These are phyloP conservation scores for Charadrius vociferus DNA, from an alignment of 2,113 vertebrate species.

Conservation along the genomic window DNA sequence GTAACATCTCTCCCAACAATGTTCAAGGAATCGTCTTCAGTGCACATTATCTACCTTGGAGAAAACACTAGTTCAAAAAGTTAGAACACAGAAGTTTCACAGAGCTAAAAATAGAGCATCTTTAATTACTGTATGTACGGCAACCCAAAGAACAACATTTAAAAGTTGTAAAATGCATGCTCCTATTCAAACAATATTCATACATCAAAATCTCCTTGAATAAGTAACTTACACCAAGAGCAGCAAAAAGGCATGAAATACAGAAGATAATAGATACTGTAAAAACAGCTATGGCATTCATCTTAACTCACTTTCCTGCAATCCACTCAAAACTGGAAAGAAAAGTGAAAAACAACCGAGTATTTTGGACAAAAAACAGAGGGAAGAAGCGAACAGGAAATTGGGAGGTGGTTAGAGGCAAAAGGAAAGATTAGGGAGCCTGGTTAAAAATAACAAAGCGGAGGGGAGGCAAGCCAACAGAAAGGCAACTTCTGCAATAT, in stretches of 20 bases:
- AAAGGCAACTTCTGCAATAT: not conserved
- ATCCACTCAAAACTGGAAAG: not conserved
- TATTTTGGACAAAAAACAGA: not conserved
- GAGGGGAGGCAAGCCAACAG: not conserved
- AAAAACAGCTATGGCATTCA: slow-evolving; percentile 46
- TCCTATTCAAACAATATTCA: not conserved
- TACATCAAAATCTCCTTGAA: not conserved
- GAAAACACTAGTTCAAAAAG: not conserved
- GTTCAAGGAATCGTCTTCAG: not conserved
- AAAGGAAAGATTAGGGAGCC: slow-evolving; percentile 21
- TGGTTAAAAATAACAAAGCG: slow-evolving; percentile 22
- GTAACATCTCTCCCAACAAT: not conserved
- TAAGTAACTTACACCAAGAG: slow-evolving; percentile 40
- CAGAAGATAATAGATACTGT: slow-evolving; percentile 40
- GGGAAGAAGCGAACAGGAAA: slow-evolving; percentile 28
- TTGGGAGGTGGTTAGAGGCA: slow-evolving; percentile 12
- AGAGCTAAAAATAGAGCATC: not conserved
- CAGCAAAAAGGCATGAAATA: slow-evolving; percentile 52
- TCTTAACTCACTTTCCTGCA: not conserved
- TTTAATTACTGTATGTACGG: not conserved
- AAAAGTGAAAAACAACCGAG: not conserved
- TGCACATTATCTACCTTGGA: not conserved
- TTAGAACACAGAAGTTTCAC: not conserved
- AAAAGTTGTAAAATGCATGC: fast-evolving
- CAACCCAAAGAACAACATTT: not conserved